Evolutionary conservation across 2,888 invertebrate genomes (phyloP).

Genomic region (Cosmia pyralina): DNA sequence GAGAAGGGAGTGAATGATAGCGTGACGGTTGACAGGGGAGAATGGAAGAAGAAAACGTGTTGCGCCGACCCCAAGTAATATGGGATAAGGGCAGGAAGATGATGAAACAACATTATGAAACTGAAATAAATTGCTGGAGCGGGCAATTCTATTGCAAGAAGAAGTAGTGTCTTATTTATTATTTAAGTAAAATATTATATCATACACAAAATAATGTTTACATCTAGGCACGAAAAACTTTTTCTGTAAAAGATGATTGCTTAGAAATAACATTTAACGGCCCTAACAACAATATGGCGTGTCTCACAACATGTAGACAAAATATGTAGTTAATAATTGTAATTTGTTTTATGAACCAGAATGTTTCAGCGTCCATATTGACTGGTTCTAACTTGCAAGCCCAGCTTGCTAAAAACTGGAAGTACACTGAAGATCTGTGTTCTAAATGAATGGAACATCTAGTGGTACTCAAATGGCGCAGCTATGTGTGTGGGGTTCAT

Average conservation of each 20-base stretch:
- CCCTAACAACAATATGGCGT: constrained; percentile 4
- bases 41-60: no score
- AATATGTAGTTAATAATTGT: constrained; percentile 38
- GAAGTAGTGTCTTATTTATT: constrained; percentile 2
- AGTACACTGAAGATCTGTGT: constrained; percentile 28
- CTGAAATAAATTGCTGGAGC: constrained; percentile 4
- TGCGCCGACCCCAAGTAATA: no score
- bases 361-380: constrained; percentile 13
- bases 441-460: constrained; percentile 49
- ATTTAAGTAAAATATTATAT: neutral
- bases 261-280: constrained; percentile 9
- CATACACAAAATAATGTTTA: neutral
- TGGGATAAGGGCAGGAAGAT: no score
- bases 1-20: no score
- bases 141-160: neutral
- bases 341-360: constrained; percentile 44
- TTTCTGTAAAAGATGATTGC: constrained; percentile 1
- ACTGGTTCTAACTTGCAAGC: constrained; percentile 38
- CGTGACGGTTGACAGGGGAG: no score
- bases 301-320: constrained; percentile 22
- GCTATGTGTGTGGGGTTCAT: constrained; percentile 75
- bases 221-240: neutral
- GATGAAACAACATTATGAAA: constrained; percentile 17
- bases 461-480: constrained; percentile 58
- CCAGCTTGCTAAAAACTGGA: constrained; percentile 47